phyloP scores from a whole-genome alignment of 2,888 invertebrate species.

The Stenodera caucasica region DNA sequence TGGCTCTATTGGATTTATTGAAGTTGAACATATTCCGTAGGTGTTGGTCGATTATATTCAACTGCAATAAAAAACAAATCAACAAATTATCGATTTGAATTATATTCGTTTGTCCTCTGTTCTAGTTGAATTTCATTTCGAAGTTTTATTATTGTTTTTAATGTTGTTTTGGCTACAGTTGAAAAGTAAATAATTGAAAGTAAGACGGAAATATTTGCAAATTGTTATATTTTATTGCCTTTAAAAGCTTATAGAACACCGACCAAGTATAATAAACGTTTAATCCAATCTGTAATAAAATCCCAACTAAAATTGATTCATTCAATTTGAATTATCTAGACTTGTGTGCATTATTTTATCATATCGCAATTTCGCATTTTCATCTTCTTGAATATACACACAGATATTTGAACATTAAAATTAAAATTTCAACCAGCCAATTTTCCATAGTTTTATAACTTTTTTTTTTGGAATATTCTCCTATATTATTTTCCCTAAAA shows the following conservation, averaged over 20 bases:
- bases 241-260: slow-evolving; percentile 3
- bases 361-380: neutral
- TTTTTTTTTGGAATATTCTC: neutral
- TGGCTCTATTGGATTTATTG: slow-evolving; percentile 2
- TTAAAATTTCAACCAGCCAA: neutral
- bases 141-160: neutral
- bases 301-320: slow-evolving; percentile 2
- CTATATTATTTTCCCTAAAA: slow-evolving; percentile 1
- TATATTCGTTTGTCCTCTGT: neutral
- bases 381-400: neutral
- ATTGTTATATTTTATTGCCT: slow-evolving; percentile 5
- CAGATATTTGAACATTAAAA: neutral
- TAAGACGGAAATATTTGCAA: neutral
- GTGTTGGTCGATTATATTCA: neutral
- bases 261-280: slow-evolving; percentile 3
- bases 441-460: neutral
- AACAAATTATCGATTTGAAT: neutral
- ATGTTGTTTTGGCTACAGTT: neutral
- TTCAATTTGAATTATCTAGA: neutral
- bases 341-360: neutral
- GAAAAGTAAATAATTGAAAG: neutral
- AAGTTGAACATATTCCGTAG: neutral
- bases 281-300: slow-evolving; percentile 7
- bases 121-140: neutral
- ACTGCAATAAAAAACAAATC: neutral